Conservation (phyloP, 2,113 vertebrate species). For the Raphicerus campestris region DNA sequence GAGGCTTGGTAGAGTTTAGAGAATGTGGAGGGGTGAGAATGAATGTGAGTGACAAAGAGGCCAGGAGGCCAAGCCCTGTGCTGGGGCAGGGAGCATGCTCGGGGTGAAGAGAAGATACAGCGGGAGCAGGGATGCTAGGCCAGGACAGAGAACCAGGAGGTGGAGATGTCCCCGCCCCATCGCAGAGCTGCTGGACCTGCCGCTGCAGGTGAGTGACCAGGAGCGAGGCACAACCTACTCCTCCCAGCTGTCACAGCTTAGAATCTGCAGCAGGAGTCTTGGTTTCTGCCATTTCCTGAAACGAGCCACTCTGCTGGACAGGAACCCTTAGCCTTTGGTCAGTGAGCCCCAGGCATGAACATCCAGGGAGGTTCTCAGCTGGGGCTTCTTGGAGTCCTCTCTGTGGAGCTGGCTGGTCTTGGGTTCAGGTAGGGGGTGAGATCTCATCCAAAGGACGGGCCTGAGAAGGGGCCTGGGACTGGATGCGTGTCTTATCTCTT, state of each 20-base stretch:
- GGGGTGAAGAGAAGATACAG: background rate
- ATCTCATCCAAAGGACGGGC: background rate
- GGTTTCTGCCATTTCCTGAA: background rate
- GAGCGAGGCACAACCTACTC: background rate
- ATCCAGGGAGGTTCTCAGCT: no score
- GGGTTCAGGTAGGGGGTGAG: background rate
- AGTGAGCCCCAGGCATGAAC: background rate
- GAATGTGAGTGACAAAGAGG: background rate
- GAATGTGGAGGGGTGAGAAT: background rate
- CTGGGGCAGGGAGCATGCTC: rapidly evolving
- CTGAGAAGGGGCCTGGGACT: background rate
- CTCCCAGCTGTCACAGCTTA: background rate
- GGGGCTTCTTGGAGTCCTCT: background rate
- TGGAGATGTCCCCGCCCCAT: rapidly evolving
- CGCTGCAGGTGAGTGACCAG: rapidly evolving
- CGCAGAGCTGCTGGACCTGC: background rate
- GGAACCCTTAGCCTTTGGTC: background rate
- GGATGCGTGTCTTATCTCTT: background rate
- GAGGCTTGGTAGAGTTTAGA: background rate
- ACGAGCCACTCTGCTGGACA: background rate
- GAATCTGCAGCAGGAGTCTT: background rate
- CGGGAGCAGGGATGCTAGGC: background rate
- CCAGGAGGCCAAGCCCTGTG: background rate
- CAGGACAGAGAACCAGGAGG: background rate
- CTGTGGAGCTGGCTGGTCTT: background rate